Evolutionary conservation across 2,797 vertebrate genomes (phyloP), one percentile per base, ranked within the genome.

Genomic region (Arctocebus calabarensis): DNA sequence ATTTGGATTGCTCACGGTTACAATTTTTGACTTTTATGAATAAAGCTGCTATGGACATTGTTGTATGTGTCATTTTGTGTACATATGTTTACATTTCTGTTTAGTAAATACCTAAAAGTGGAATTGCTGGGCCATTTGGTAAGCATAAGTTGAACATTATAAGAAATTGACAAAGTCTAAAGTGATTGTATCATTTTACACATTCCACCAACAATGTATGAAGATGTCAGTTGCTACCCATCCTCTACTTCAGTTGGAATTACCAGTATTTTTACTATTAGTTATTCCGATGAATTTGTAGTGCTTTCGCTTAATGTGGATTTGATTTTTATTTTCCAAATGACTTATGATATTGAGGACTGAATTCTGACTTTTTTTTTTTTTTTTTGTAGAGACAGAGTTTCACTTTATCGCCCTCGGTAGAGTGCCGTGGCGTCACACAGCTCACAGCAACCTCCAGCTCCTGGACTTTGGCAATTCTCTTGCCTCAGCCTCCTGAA

Each of bases 321-420:
- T 96, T 90, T 89, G 59, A 86, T 95, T 64, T 88, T 70, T 43
- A 45, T 68, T 92, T 95, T 83, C 7, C n/a, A 87, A 27, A 88
- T 94, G 74, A 48, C 16, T 86, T 78, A 43, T 71, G 37, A 64
- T 71, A 34, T 70, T 64, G 91, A 62, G 37, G 62, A 64, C 61
- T 62, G n/a, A n/a, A n/a, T n/a, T n/a, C n/a, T n/a, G n/a, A n/a
- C n/a, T n/a, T n/a, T n/a, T n/a, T n/a, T n/a, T n/a, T n/a, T n/a
- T n/a, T n/a, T n/a, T n/a, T n/a, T n/a, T n/a, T n/a, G n/a, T n/a
- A n/a, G n/a, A n/a, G n/a, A n/a, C n/a, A n/a, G n/a, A n/a, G n/a
- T n/a, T n/a, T n/a, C n/a, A n/a, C n/a, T n/a, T n/a, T n/a, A n/a
- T n/a, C n/a, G n/a, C n/a, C n/a, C n/a, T n/a, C n/a, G n/a, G n/a